These are phyloP conservation scores for Lamellibrachia satsuma DNA, from an alignment of 2,888 invertebrate genomes.

Conservation along the genomic window DNA sequence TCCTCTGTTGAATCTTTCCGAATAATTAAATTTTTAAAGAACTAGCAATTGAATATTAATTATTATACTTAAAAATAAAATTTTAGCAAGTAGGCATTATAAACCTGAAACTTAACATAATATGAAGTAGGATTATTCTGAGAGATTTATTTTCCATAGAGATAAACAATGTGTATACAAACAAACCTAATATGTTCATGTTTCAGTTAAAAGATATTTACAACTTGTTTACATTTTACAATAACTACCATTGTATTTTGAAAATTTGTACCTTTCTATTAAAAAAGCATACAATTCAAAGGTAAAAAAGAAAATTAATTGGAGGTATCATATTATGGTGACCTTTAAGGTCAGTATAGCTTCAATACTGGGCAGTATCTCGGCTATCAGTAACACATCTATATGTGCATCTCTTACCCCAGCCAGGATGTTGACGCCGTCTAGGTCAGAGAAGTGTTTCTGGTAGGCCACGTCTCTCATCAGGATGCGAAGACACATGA, in stretches of 20 bases:
- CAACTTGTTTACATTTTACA: not conserved
- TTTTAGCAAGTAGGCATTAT: no score
- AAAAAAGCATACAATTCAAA: no score
- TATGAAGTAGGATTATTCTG: no score
- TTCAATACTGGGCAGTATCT: no score
- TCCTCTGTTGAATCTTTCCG: not conserved
- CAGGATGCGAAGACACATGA: slow-evolving; percentile 59
- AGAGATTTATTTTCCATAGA: not conserved
- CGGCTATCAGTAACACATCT: not conserved
- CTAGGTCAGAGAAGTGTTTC: slow-evolving; percentile 54
- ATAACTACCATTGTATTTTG: no score
- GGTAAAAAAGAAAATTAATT: not conserved
- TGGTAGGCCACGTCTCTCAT: slow-evolving; percentile 59
- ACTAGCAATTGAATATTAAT: not conserved
- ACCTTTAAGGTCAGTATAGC: not conserved
- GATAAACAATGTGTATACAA: not conserved
- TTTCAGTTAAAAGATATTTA: not conserved
- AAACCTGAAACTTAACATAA: no score
- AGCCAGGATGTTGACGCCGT: slow-evolving; percentile 54
- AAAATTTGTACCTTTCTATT: no score
- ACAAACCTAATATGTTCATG: not conserved
- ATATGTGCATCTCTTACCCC: slow-evolving; percentile 45
- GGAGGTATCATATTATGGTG: not conserved
- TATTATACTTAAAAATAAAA: not conserved
- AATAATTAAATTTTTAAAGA: not conserved